phyloP scores from a whole-genome alignment of 1,140 invertebrate species.

The Monochamus saltuarius region DNA sequence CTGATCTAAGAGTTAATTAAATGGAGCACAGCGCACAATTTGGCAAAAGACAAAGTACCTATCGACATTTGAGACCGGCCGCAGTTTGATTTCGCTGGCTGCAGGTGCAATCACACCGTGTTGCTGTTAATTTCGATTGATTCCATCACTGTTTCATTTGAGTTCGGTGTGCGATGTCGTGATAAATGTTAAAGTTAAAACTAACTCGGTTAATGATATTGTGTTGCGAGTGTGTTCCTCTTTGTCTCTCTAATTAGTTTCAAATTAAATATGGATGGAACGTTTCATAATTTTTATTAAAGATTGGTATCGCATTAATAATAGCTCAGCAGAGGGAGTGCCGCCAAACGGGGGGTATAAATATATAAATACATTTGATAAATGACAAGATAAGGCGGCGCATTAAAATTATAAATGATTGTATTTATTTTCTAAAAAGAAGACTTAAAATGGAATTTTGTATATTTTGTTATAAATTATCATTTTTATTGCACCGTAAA shows the following conservation, averaged over 20 bases:
- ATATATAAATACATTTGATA: conserved; percentile 30
- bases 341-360: conserved; percentile 10
- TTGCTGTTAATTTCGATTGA: conserved; percentile 28
- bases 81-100: too few relatives aligned
- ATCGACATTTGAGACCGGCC: too few relatives aligned
- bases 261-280: conserved; percentile 40
- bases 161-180: conserved; percentile 11
- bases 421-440: conserved; percentile 24
- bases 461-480: conserved; percentile 53
- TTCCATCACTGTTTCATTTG: conserved; percentile 16
- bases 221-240: conserved; percentile 19
- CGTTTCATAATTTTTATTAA: conserved; percentile 45
- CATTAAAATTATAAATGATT: conserved; percentile 34
- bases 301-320: conserved; percentile 45
- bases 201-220: conserved; percentile 26
- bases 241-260: conserved; percentile 34
- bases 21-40: too few relatives aligned
- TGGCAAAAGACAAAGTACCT: too few relatives aligned
- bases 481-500: conserved; percentile 50
- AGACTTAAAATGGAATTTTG: conserved; percentile 41
- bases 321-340: conserved; percentile 28
- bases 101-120: conserved; percentile 2
- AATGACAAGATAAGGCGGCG: conserved; percentile 30
- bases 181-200: conserved; percentile 20
- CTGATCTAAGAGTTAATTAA: too few relatives aligned